Evolutionary conservation across 2,113 vertebrate species (phyloP).

Genomic region (Poecile atricapillus): DNA sequence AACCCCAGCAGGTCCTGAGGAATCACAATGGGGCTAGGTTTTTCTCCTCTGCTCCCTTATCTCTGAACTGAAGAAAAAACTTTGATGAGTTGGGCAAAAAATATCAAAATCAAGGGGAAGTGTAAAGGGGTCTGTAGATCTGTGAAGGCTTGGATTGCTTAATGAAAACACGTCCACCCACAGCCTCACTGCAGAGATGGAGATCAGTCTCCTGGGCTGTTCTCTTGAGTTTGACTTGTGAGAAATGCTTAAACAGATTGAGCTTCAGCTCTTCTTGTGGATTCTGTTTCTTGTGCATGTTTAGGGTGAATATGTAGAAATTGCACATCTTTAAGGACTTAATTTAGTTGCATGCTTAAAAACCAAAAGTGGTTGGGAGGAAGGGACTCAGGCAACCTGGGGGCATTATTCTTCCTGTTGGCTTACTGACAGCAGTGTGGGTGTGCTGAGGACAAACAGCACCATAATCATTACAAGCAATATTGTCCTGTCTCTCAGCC

Average conservation of each 20-base stretch:
- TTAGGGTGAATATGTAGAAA: not conserved
- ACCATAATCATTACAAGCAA: not conserved
- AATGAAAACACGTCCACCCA: not conserved
- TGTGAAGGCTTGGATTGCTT: not conserved
- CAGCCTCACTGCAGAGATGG: not conserved
- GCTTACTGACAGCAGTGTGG: not conserved
- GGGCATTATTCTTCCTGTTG: not conserved
- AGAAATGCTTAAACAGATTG: not conserved
- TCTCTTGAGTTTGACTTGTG: not conserved
- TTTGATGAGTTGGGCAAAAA: not conserved
- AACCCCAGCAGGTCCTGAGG: not conserved
- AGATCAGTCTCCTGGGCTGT: not conserved
- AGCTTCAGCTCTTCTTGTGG: not conserved
- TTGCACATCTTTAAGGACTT: not conserved
- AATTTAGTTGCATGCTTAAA: not conserved
- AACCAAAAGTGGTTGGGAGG: not conserved
- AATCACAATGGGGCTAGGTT: not conserved
- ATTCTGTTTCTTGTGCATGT: not conserved
- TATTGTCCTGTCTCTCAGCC: not conserved
- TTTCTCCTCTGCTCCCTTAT: not conserved
- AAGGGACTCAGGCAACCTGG: not conserved
- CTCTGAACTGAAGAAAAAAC: not conserved
- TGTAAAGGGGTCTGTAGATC: not conserved
- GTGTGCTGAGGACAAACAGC: not conserved
- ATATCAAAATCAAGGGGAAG: not conserved